Conservation (phyloP, 2,888 invertebrate species). For the Ctenicera cuprea region DNA sequence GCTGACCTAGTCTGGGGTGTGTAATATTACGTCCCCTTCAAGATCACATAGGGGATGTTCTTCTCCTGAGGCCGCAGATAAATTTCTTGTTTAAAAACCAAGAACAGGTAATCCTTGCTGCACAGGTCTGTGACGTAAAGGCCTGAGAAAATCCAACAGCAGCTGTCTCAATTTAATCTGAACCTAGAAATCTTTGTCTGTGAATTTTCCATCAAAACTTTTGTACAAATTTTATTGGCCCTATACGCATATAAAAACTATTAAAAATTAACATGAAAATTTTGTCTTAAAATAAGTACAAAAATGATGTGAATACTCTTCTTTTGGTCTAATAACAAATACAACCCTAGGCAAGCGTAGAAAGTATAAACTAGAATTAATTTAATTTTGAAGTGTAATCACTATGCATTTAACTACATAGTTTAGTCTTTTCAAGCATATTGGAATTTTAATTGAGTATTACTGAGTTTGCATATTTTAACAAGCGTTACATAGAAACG, state of each 20-base stretch:
- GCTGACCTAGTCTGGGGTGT: too few relatives aligned
- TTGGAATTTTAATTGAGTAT: conserved; percentile 29
- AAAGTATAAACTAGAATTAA: neutral
- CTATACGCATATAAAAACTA: too few relatives aligned
- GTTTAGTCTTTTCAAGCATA: conserved; percentile 9
- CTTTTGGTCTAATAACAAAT: neutral
- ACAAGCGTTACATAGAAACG: conserved; percentile 1
- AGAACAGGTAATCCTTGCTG: conserved; percentile 57
- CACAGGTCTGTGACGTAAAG: conserved; percentile 59
- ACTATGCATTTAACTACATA: neutral
- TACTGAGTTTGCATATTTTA: conserved; percentile 23
- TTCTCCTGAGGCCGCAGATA: conserved; percentile 58
- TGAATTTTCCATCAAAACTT: neutral
- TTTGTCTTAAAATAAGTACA: neutral
- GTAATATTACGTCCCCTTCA: conserved; percentile 13
- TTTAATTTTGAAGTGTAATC: neutral
- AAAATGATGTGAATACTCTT: neutral
- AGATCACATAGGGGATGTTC: conserved; percentile 47
- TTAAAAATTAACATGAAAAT: too few relatives aligned
- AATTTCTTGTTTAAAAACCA: conserved; percentile 58
- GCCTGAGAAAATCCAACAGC: conserved; percentile 48
- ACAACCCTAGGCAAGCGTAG: too few relatives aligned
- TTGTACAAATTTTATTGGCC: too few relatives aligned
- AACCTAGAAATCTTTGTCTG: neutral
- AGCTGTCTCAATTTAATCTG: conserved; percentile 25